Conservation (phyloP, 2,888 invertebrate genomes). For the Saturnia pavonia region DNA sequence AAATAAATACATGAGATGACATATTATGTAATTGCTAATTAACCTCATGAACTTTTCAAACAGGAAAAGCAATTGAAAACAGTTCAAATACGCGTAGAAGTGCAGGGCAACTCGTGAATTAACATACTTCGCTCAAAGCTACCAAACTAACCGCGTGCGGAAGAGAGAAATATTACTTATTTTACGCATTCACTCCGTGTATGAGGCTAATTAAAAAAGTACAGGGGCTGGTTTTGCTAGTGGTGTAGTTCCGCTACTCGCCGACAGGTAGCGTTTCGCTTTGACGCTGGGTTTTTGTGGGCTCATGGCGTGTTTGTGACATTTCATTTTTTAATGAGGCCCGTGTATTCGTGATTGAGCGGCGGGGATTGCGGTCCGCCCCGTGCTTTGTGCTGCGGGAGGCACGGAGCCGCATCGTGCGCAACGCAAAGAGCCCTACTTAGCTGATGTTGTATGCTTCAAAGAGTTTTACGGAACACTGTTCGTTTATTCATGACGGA, state of each 20-base stretch:
- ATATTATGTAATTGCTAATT: conserved; percentile 45
- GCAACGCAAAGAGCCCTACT: conserved; percentile 53
- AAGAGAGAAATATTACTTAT: conserved; percentile 69
- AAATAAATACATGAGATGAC: neutral
- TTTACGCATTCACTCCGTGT: conserved; percentile 75
- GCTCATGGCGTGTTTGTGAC: conserved; percentile 61
- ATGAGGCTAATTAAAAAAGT: conserved; percentile 80
- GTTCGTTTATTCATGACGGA: conserved; percentile 64
- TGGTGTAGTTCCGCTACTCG: conserved; percentile 78
- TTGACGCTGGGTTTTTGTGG: conserved; percentile 66
- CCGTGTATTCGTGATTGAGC: conserved; percentile 66
- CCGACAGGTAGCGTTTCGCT: conserved; percentile 73
- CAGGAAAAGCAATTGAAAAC: conserved; percentile 45
- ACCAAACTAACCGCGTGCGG: conserved; percentile 73
- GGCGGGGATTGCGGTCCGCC: conserved; percentile 55
- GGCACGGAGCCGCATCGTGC: conserved; percentile 29
- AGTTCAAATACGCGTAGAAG: conserved; percentile 62
- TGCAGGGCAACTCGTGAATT: conserved; percentile 68
- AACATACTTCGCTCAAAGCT: conserved; percentile 79
- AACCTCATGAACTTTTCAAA: conserved; percentile 46
- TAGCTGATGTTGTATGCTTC: conserved; percentile 50
- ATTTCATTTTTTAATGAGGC: conserved; percentile 80
- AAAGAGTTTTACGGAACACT: conserved; percentile 64
- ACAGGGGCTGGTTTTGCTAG: conserved; percentile 75
- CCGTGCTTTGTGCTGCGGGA: conserved; percentile 55